phyloP scores from a whole-genome alignment of 2,888 invertebrate species.

The Lycia hirtaria region DNA sequence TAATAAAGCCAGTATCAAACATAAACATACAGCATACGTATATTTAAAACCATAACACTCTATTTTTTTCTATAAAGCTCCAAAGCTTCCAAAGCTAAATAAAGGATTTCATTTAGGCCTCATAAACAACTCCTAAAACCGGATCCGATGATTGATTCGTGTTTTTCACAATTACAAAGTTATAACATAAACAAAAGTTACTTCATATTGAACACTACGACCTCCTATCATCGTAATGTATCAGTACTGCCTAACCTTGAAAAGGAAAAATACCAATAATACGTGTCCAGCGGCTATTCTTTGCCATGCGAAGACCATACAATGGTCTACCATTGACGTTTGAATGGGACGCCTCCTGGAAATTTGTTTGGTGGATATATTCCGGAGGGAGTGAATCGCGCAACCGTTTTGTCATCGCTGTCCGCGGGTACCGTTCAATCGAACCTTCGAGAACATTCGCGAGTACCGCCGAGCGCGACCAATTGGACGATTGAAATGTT shows the following conservation, averaged over 20 bases:
- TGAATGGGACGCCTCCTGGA: slow-evolving; percentile 77
- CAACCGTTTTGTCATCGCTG: slow-evolving; percentile 82
- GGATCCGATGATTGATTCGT: too few relatives aligned
- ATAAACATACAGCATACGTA: too few relatives aligned
- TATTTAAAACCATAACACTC: too few relatives aligned
- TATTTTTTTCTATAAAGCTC: too few relatives aligned
- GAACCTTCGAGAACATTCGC: slow-evolving; percentile 79
- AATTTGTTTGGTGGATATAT: slow-evolving; percentile 73
- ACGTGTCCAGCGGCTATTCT: slow-evolving; percentile 50
- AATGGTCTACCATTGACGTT: slow-evolving; percentile 74
- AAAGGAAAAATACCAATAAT: slow-evolving; percentile 56
- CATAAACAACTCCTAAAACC: too few relatives aligned
- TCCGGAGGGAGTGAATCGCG: slow-evolving; percentile 52
- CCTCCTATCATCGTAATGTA: neutral
- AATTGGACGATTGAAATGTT: slow-evolving; percentile 60
- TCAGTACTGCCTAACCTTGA: neutral
- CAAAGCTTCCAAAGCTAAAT: too few relatives aligned
- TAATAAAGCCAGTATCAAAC: too few relatives aligned
- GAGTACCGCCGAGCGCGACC: slow-evolving; percentile 83
- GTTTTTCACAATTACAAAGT: too few relatives aligned
- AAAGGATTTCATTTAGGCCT: too few relatives aligned
- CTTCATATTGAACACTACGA: too few relatives aligned
- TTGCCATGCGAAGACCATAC: slow-evolving; percentile 58
- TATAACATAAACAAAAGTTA: neutral
- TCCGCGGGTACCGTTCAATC: slow-evolving; percentile 79